Conservation (phyloP, 92 coral and sea anemone genomes). For the Virgularia gustaviana region DNA sequence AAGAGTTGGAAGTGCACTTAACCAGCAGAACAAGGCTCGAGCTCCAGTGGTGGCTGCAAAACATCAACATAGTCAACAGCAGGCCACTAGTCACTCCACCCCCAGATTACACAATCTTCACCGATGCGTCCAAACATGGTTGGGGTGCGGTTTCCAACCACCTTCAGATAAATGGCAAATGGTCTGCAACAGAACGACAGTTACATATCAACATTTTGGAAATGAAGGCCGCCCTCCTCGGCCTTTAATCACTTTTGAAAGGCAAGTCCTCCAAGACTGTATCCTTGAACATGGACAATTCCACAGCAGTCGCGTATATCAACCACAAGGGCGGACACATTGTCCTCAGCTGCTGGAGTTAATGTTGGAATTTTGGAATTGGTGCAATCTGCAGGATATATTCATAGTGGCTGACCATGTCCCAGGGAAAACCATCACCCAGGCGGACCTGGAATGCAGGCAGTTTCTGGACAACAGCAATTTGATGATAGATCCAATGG, state of each 20-base stretch:
- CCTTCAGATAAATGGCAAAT: conserved; percentile 48
- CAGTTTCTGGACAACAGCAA: conserved; percentile 46
- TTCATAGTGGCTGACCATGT: conserved; percentile 39
- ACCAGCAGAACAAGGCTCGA: conserved; percentile 24
- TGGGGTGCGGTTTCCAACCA: conserved; percentile 47
- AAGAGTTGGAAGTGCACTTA: background rate
- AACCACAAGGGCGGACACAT: conserved; percentile 61
- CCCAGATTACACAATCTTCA: conserved; percentile 34
- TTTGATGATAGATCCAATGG: conserved; percentile 40
- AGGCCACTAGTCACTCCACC: conserved; percentile 37
- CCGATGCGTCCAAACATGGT: conserved; percentile 52
- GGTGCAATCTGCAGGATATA: conserved; percentile 43
- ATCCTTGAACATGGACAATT: conserved; percentile 45
- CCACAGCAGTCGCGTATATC: conserved; percentile 42
- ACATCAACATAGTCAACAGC: conserved; percentile 40
- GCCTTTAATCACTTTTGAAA: conserved; percentile 41
- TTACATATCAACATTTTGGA: conserved; percentile 53
- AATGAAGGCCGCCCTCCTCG: conserved; percentile 44
- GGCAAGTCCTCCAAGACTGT: conserved; percentile 15
- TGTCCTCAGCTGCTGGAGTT: conserved; percentile 40
- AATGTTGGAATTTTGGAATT: conserved; percentile 51
- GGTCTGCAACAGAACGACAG: conserved; percentile 44
- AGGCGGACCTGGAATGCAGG: conserved; percentile 48
- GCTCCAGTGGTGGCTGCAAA: conserved; percentile 46
- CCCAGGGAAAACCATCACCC: conserved; percentile 40